Evolutionary conservation across 2,797 vertebrate genomes (phyloP).

Genomic region (Alca torda): DNA sequence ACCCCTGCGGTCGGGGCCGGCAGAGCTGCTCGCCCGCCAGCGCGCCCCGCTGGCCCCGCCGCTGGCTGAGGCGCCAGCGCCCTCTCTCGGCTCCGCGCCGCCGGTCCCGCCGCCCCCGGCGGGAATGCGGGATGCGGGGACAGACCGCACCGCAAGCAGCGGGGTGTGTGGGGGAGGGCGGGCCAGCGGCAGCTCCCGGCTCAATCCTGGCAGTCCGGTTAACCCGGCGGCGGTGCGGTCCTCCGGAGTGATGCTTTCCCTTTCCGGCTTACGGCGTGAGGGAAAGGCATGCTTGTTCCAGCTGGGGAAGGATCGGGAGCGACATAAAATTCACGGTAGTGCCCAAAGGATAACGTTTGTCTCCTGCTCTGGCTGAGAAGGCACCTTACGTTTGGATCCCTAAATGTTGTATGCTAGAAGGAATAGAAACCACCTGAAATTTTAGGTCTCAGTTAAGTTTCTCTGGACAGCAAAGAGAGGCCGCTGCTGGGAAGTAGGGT

Average conservation of each 20-base stretch:
- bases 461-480: not conserved
- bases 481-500: not conserved
- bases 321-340: not conserved
- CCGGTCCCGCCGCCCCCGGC: not conserved
- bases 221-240: rapidly evolving
- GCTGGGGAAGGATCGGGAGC: not conserved
- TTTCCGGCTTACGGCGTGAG: too few species aligned
- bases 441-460: not conserved
- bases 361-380: not conserved
- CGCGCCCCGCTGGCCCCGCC: not conserved
- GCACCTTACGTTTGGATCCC: not conserved
- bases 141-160: not conserved
- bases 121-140: not conserved
- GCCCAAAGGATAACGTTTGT: not conserved
- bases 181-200: not conserved
- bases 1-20: not conserved
- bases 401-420: not conserved
- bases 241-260: rapidly evolving
- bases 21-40: not conserved
- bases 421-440: not conserved
- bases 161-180: not conserved
- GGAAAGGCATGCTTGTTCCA: rapidly evolving
- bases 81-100: conserved; percentile 13
- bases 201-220: not conserved
- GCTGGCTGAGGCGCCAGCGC: conserved; percentile 10